Evolutionary conservation across 2,113 vertebrate genomes (phyloP).

Genomic region (Clupea harengus): DNA sequence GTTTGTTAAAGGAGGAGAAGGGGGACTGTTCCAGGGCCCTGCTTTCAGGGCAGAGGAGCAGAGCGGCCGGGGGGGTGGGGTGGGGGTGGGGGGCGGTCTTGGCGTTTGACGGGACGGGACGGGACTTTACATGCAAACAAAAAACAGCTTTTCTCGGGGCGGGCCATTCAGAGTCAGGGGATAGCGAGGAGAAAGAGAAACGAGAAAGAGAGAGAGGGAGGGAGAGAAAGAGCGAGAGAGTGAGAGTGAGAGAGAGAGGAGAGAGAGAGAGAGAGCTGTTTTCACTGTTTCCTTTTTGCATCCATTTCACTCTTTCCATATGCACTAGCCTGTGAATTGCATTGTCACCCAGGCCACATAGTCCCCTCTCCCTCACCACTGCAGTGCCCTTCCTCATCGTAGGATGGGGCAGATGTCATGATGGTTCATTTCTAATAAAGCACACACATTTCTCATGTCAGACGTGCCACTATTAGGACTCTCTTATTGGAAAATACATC

Average conservation of each 20-base stretch:
- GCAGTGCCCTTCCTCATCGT: not conserved
- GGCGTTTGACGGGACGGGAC: slow-evolving; percentile 21
- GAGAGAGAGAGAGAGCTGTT: slow-evolving; percentile 9
- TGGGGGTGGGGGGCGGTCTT: too few relatives aligned
- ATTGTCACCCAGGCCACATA: slow-evolving; percentile 31
- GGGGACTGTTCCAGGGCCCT: slow-evolving; percentile 23
- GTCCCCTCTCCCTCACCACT: slow-evolving; percentile 17
- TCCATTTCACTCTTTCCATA: not conserved
- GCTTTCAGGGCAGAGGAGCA: slow-evolving; percentile 20
- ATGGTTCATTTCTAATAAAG: slow-evolving; percentile 4
- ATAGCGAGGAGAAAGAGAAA: not conserved
- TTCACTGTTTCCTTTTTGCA: slow-evolving; percentile 24
- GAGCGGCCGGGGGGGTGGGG: slow-evolving; percentile 27
- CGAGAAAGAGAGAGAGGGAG: slow-evolving; percentile 35
- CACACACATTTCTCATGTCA: slow-evolving; percentile 1
- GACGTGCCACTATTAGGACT: not conserved
- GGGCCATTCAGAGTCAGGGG: slow-evolving; percentile 25
- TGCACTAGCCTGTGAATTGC: slow-evolving; percentile 12
- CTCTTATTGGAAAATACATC: not conserved
- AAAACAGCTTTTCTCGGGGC: slow-evolving; percentile 51
- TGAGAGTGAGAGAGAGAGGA: not conserved
- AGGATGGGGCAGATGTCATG: slow-evolving; percentile 14
- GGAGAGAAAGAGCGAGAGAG: slow-evolving; percentile 21
- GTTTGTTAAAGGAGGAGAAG: slow-evolving; percentile 65
- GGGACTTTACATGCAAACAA: slow-evolving; percentile 55